phyloP scores from a whole-genome alignment of 2,797 vertebrate species.

The Eupleurogrammus muticus region DNA sequence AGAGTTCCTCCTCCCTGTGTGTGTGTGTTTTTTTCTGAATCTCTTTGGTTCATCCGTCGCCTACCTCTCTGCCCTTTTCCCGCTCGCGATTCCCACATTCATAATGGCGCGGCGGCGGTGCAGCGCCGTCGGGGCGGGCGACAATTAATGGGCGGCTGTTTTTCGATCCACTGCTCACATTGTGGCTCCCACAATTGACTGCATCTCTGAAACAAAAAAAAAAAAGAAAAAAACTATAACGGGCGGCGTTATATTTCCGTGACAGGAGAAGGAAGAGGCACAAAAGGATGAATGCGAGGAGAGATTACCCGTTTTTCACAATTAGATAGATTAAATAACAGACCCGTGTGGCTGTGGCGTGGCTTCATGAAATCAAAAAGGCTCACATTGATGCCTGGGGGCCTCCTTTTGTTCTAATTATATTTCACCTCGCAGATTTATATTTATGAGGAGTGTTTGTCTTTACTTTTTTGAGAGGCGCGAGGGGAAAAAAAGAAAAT shows the following conservation, averaged over 20 bases:
- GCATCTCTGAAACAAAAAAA: slow-evolving; percentile 61
- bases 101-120: slow-evolving; percentile 58
- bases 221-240: slow-evolving; percentile 29
- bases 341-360: neutral
- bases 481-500: neutral
- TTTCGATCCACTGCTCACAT: slow-evolving; percentile 72
- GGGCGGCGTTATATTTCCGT: slow-evolving; percentile 38
- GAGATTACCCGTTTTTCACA: slow-evolving; percentile 25
- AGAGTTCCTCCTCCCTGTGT: slow-evolving; percentile 81
- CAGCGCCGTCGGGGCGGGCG: slow-evolving; percentile 56
- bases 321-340: slow-evolving; percentile 21
- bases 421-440: slow-evolving; percentile 3
- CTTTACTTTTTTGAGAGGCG: neutral
- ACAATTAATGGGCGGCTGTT: slow-evolving; percentile 76
- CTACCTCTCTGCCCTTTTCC: slow-evolving; percentile 81
- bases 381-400: neutral
- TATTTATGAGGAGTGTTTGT: neutral
- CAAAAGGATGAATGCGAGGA: slow-evolving; percentile 8
- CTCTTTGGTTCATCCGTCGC: slow-evolving; percentile 78
- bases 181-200: slow-evolving; percentile 69
- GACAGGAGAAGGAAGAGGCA: slow-evolving; percentile 20
- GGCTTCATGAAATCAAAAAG: slow-evolving; percentile 4
- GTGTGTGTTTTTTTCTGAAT: slow-evolving; percentile 76
- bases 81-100: slow-evolving; percentile 61
- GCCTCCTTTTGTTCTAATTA: neutral